A percentile compares a stretch with the other conserved stretches of the same genome.
Conservation (phyloP, 2,113 vertebrate species). For the Pseudolaguvia tuberculata region DNA sequence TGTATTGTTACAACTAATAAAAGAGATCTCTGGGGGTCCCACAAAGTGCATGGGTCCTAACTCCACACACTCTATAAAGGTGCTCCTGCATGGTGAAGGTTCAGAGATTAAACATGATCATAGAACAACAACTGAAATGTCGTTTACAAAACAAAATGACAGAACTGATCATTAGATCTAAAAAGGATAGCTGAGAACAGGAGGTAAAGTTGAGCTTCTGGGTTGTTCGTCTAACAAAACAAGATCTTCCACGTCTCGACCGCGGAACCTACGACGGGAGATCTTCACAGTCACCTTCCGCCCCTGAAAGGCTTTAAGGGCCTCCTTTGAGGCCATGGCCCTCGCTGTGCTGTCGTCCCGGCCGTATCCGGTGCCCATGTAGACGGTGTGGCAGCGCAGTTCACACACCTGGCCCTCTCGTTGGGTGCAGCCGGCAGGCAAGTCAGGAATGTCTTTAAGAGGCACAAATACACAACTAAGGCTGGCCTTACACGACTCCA, state of each 20-base stretch:
- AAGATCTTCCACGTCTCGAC: slow-evolving; percentile 88
- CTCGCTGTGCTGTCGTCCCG: slow-evolving; percentile 86
- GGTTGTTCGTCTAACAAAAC: slow-evolving; percentile 88
- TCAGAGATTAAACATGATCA: background rate
- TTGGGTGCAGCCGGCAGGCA: slow-evolving; percentile 85
- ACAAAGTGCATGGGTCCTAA: no score
- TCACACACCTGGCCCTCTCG: slow-evolving; percentile 95
- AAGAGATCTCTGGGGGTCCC: no score
- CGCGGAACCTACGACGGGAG: slow-evolving; percentile 83
- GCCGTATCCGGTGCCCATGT: slow-evolving; percentile 93
- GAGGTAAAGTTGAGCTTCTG: slow-evolving; percentile 82
- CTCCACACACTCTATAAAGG: no score
- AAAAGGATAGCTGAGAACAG: slow-evolving; percentile 87
- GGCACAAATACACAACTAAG: slow-evolving; percentile 89
- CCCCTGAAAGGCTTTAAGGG: slow-evolving; percentile 91
- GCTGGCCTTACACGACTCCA: slow-evolving; percentile 87
- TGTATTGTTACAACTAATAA: no score
- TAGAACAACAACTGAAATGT: slow-evolving; percentile 3
- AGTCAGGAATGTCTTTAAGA: slow-evolving; percentile 88
- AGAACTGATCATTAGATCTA: slow-evolving; percentile 43
- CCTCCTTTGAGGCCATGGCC: slow-evolving; percentile 93
- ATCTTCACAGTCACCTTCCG: slow-evolving; percentile 91
- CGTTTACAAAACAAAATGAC: background rate
- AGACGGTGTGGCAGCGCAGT: slow-evolving; percentile 88
- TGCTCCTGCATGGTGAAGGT: no score